Base-by-base conservation (phyloP, 2,113 vertebrate species). In the Siniperca chuatsi region DNA sequence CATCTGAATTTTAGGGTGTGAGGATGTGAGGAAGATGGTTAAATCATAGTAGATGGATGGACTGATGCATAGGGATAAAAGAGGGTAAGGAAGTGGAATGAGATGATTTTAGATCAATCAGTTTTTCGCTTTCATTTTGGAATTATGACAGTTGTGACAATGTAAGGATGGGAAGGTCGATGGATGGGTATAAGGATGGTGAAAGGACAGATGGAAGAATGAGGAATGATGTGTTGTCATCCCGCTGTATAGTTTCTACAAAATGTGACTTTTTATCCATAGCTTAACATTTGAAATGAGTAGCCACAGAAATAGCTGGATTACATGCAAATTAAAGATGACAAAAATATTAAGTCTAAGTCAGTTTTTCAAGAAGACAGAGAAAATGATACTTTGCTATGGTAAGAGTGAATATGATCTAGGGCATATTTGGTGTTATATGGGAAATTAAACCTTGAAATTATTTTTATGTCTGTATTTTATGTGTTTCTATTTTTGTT, bases 71-170 rank as follows among this genome's bases (percentile, higher is more conserved):
- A 48, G 70, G 83, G 82, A 87, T 74, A 82, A 91, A 91, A 80
- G 33, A 78, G 65, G 84, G 87, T 90, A 57, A 82, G 72, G 64
- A 62, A 66, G 44, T 48, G 65, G 71, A 86, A 86, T 64, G 57
- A 65, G 64, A 70, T 83, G 73, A 65, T 82, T 89, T 82, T 77
- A 71, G 78, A 87, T 85, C 61, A 87, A 64, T 76, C 78, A 40
- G 8, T 40, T 40, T 84, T 69, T 65, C 40, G 76, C 65, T 79
- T 87, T 91, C 72, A 72, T 81, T 84, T 81, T 84, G 64, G 73
- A 82, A 64, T 29, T 75, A 67, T 85, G 83, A 90, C 78, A 87
- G 71, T 50, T 85, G 71, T 71, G 86, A 88, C 71, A 84, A 76
- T 80, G 69, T 62, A 83, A 61, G 66, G 74, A 55, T 57, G 73